phyloP scores from a whole-genome alignment of 2,113 vertebrate genomes.

The Fulmarus glacialis region DNA sequence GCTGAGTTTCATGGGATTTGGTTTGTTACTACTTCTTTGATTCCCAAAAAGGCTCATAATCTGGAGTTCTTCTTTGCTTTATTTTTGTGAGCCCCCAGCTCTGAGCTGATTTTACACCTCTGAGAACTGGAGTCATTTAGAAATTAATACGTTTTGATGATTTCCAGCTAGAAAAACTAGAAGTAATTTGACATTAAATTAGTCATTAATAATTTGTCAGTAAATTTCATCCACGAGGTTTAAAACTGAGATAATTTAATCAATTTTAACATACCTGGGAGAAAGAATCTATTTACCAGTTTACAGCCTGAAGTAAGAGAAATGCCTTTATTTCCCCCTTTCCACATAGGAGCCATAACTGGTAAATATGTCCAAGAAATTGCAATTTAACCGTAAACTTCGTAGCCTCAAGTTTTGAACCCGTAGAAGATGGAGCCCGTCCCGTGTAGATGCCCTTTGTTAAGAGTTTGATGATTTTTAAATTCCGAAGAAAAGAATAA shows the following conservation, averaged over 20 bases:
- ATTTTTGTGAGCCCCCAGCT: not conserved
- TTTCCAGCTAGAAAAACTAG: not conserved
- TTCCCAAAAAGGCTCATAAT: not conserved
- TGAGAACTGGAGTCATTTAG: not conserved
- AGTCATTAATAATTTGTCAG: not conserved
- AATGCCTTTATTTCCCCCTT: not conserved
- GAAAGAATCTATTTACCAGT: not conserved
- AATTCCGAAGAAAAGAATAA: not conserved
- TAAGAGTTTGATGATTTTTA: not conserved
- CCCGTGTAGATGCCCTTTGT: not conserved
- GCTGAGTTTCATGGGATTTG: not conserved
- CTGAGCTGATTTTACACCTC: not conserved
- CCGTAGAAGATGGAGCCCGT: rapidly evolving
- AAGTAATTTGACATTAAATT: not conserved
- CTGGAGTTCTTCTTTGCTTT: not conserved
- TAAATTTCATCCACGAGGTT: not conserved
- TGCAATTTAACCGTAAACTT: not conserved
- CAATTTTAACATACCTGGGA: not conserved
- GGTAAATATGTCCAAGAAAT: not conserved
- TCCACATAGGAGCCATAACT: rapidly evolving
- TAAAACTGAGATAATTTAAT: not conserved
- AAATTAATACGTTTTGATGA: rapidly evolving
- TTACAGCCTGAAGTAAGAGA: not conserved
- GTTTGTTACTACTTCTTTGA: not conserved
- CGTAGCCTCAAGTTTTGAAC: not conserved